Conservation (phyloP, 1,140 invertebrate species). For the Cheumatopsyche charites region DNA sequence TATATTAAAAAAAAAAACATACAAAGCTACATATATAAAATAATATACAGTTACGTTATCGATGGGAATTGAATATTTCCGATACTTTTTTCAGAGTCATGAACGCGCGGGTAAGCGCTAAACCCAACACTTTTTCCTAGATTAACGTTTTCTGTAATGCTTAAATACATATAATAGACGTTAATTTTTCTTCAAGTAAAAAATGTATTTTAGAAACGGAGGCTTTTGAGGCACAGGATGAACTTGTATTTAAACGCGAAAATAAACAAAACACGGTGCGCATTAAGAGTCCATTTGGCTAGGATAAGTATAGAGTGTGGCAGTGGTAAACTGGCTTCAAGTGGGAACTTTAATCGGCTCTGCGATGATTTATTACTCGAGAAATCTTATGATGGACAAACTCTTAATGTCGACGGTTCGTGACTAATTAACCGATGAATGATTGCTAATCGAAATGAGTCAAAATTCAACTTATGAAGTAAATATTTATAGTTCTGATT, state of each 20-base stretch:
- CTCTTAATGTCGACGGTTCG: not conserved
- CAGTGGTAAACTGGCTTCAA: slow-evolving; percentile 10
- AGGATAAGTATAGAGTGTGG: slow-evolving; percentile 2
- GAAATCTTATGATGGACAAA: not conserved
- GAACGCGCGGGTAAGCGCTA: slow-evolving; percentile 5
- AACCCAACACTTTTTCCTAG: slow-evolving; percentile 2
- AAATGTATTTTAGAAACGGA: not conserved
- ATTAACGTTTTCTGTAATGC: slow-evolving; percentile 6
- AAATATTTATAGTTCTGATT: too few relatives aligned
- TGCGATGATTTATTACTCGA: slow-evolving; percentile 4
- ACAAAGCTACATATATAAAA: too few relatives aligned
- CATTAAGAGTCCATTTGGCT: slow-evolving; percentile 21
- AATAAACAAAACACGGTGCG: slow-evolving; percentile 9
- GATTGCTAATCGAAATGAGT: too few relatives aligned
- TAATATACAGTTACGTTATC: too few relatives aligned
- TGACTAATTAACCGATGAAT: not conserved
- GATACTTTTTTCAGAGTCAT: not conserved
- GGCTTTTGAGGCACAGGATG: not conserved
- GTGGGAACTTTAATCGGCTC: not conserved
- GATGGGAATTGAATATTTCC: too few relatives aligned
- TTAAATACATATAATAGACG: slow-evolving; percentile 21
- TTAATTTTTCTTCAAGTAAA: not conserved
- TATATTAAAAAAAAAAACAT: too few relatives aligned
- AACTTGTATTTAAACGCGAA: slow-evolving; percentile 5
- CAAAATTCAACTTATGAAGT: too few relatives aligned